phyloP scores from a whole-genome alignment of 2,888 invertebrate species.

The Hololepta plana region DNA sequence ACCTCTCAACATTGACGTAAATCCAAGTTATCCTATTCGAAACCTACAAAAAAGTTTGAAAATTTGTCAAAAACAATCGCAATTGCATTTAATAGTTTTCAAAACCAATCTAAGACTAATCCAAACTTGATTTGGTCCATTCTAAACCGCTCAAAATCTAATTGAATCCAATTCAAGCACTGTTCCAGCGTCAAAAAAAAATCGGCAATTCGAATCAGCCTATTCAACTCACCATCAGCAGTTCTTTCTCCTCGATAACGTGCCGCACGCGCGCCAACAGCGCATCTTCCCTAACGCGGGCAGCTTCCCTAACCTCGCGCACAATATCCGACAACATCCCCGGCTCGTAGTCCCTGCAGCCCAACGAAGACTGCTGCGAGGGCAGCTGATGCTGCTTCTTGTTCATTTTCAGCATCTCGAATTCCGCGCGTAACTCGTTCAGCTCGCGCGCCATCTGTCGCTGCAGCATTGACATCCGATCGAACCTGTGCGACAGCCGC shows the following conservation, averaged over 20 bases:
- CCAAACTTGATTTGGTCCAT: too few species aligned
- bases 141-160: too few species aligned
- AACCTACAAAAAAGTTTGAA: too few species aligned
- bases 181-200: background rate
- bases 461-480: conserved; percentile 50
- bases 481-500: conserved; percentile 55
- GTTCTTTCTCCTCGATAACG: conserved; percentile 37
- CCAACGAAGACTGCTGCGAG: conserved; percentile 16
- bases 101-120: too few species aligned
- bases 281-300: conserved; percentile 54
- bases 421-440: conserved; percentile 49
- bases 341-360: conserved; percentile 38
- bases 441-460: conserved; percentile 58
- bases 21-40: too few species aligned
- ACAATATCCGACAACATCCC: conserved; percentile 57
- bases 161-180: too few species aligned
- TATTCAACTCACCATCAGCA: conserved; percentile 25
- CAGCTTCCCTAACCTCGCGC: conserved; percentile 54
- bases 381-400: conserved; percentile 21
- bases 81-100: too few species aligned
- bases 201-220: conserved; percentile 3
- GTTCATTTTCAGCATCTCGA: conserved; percentile 25
- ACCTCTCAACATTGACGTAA: too few species aligned
- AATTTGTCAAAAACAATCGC: too few species aligned
- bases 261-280: conserved; percentile 39